A percentile compares a stretch with the other conserved stretches of the same genome.
Conservation (phyloP, 2,888 invertebrate species). For the Perdita meconis region DNA sequence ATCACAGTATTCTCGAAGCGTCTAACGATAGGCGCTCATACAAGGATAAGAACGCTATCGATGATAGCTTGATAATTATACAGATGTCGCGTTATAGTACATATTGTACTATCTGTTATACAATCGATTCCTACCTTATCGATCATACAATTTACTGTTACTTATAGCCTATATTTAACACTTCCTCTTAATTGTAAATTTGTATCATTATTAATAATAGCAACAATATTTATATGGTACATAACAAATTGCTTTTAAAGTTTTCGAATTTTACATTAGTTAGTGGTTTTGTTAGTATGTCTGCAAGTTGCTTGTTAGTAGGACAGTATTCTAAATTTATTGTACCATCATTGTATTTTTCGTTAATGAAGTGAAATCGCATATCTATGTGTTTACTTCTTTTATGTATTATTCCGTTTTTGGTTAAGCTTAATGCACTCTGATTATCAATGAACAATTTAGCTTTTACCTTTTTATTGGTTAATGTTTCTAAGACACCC, state of each 20-base stretch:
- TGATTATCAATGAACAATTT: slow-evolving; percentile 31
- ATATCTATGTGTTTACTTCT: slow-evolving; percentile 34
- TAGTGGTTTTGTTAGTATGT: slow-evolving; percentile 1
- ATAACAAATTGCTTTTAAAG: not conserved
- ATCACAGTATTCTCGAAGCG: too few relatives aligned
- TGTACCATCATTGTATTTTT: slow-evolving; percentile 7
- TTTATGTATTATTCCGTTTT: slow-evolving; percentile 27
- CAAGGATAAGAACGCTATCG: too few relatives aligned
- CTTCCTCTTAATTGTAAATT: not conserved
- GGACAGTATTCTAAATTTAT: slow-evolving; percentile 29
- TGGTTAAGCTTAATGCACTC: slow-evolving; percentile 17
- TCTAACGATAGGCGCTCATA: too few relatives aligned
- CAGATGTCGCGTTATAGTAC: too few relatives aligned
- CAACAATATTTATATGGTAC: not conserved
- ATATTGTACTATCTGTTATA: too few relatives aligned
- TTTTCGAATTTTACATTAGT: not conserved
- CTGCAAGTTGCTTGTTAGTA: slow-evolving; percentile 21
- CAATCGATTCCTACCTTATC: too few relatives aligned
- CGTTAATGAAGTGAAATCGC: slow-evolving; percentile 26
- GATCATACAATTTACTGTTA: not conserved
- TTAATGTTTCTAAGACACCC: slow-evolving; percentile 20
- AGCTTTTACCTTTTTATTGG: slow-evolving; percentile 16
- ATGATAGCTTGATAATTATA: too few relatives aligned
- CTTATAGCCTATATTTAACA: not conserved
- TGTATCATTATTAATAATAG: not conserved